These are phyloP conservation scores for Pipa parva DNA, from an alignment of 2,113 vertebrate species.

Conservation along the genomic window DNA sequence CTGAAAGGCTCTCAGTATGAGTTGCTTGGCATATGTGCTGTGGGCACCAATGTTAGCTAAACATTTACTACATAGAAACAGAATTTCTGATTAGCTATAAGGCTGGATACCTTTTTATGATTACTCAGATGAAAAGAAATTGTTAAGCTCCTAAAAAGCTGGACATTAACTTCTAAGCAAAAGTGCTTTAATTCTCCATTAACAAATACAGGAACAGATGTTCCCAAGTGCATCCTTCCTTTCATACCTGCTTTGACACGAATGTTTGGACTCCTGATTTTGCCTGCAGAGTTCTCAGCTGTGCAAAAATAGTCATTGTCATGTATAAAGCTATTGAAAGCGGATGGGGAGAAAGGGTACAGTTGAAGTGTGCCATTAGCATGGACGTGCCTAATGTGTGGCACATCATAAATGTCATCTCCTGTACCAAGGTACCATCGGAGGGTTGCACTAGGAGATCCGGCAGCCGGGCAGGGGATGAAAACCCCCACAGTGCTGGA, in stretches of 20 bases:
- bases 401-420: constrained; percentile 98
- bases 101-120: no score
- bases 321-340: constrained; percentile 98
- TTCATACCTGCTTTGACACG: constrained; percentile 92
- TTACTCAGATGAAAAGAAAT: no score
- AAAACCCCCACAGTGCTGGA: constrained; percentile 83
- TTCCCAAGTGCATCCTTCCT: background rate
- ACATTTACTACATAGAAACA: no score
- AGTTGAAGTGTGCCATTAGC: constrained; percentile 97
- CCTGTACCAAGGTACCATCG: constrained; percentile 98
- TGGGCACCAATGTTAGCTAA: no score
- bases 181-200: no score
- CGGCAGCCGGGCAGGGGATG: constrained; percentile 95
- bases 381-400: constrained; percentile 95
- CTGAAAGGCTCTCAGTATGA: no score
- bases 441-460: constrained; percentile 90
- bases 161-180: no score
- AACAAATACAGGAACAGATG: no score
- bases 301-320: constrained; percentile 99
- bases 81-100: no score
- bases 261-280: constrained; percentile 96
- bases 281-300: constrained; percentile 93
- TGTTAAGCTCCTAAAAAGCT: no score
- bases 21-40: no score
- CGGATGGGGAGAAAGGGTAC: constrained; percentile 95